Conservation (phyloP, 2,113 vertebrate genomes). For the Nothocercus julius region DNA sequence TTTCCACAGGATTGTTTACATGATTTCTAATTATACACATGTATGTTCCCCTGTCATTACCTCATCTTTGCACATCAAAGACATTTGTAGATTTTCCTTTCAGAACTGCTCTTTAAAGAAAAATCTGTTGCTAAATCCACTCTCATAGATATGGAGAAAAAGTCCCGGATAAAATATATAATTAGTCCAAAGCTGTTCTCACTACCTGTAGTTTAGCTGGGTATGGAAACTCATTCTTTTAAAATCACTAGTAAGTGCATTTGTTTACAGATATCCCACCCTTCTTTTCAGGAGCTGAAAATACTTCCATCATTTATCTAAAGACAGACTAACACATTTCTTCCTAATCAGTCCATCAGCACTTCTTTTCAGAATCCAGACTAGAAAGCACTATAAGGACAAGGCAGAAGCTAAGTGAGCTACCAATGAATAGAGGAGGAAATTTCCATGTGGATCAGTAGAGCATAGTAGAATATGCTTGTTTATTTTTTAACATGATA, state of each 20-base stretch:
- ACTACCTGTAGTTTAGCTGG: background rate
- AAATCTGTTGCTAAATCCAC: background rate
- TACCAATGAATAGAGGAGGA: background rate
- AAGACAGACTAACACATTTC: background rate
- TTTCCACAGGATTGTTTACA: background rate
- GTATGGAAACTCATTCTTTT: background rate
- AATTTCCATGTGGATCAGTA: conserved; percentile 2
- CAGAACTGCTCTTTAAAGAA: background rate
- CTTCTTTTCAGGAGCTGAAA: background rate
- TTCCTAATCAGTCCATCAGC: background rate
- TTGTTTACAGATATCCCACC: background rate
- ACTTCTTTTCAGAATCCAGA: background rate
- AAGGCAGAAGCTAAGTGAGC: background rate
- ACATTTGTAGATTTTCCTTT: background rate
- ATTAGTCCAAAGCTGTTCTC: background rate
- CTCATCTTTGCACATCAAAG: background rate
- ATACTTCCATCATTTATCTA: background rate
- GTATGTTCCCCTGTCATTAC: background rate
- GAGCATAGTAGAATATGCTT: conserved; percentile 8
- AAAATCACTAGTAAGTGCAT: background rate
- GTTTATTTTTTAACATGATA: conserved; percentile 52
- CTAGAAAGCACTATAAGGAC: background rate
- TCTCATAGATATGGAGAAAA: background rate
- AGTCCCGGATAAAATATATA: background rate
- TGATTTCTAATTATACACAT: background rate